These are phyloP conservation scores for Mellivora capensis DNA, from an alignment of 2,113 vertebrate species.

Conservation along the genomic window DNA sequence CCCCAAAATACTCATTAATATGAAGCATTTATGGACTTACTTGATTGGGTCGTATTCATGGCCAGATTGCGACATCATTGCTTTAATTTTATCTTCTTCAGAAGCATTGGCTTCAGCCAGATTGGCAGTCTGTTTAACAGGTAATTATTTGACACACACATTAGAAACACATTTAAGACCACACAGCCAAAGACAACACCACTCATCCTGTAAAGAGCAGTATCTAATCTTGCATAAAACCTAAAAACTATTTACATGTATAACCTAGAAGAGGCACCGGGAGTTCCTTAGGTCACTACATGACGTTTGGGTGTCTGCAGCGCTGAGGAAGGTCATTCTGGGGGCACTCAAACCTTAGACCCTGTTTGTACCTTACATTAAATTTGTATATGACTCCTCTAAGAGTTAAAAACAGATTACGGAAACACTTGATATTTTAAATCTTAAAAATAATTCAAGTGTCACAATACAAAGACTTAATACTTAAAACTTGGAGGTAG, in stretches of 20 bases:
- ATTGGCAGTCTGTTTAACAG: slow-evolving; percentile 96
- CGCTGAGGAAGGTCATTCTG: slow-evolving; percentile 64
- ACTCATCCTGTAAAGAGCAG: slow-evolving; percentile 89
- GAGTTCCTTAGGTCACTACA: slow-evolving; percentile 80
- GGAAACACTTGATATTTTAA: slow-evolving; percentile 60
- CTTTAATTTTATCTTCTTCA: slow-evolving; percentile 99
- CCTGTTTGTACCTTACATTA: slow-evolving; percentile 84
- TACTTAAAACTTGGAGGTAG: background rate
- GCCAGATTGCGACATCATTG: slow-evolving; percentile 95
- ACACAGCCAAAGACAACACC: slow-evolving; percentile 86
- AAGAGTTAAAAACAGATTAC: slow-evolving; percentile 59
- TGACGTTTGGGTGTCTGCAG: slow-evolving; percentile 76
- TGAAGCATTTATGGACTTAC: slow-evolving; percentile 83
- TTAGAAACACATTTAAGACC: slow-evolving; percentile 87
- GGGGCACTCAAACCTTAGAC: slow-evolving; percentile 82
- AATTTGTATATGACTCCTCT: slow-evolving; percentile 72
- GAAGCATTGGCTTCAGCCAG: slow-evolving; percentile 95
- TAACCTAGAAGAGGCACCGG: slow-evolving; percentile 78
- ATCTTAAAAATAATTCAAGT: slow-evolving; percentile 61
- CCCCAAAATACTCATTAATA: background rate
- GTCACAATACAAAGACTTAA: slow-evolving; percentile 8
- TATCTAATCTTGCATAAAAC: slow-evolving; percentile 77
- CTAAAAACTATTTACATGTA: slow-evolving; percentile 68
- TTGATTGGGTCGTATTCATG: slow-evolving; percentile 95
- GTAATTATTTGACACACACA: slow-evolving; percentile 89